These are phyloP conservation scores for Chelonus insularis DNA, from an alignment of 1,140 invertebrate genomes.

Conservation along the genomic window DNA sequence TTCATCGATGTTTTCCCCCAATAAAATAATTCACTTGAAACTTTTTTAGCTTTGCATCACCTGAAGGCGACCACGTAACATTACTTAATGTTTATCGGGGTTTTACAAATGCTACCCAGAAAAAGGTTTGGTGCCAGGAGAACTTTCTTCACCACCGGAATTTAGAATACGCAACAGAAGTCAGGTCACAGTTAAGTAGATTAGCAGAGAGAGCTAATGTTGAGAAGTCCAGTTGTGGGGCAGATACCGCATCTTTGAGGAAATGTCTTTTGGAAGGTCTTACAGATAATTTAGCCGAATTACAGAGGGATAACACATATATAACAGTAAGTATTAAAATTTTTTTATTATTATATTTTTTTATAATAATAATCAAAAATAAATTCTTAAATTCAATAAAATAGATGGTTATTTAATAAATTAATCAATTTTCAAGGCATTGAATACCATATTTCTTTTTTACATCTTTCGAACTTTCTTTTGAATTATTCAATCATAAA, in stretches of 20 bases:
- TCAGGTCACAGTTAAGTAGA: slow-evolving; percentile 79
- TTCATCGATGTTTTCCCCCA: neutral
- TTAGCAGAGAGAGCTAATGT: slow-evolving; percentile 76
- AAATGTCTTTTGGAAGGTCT: slow-evolving; percentile 82
- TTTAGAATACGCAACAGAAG: slow-evolving; percentile 78
- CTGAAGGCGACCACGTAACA: slow-evolving; percentile 91
- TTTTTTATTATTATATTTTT: slow-evolving; percentile 3
- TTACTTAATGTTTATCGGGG: slow-evolving; percentile 86
- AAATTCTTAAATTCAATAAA: too few relatives aligned
- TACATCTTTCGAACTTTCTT: too few relatives aligned
- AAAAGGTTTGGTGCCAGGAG: slow-evolving; percentile 88
- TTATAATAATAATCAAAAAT: too few relatives aligned
- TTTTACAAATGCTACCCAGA: slow-evolving; percentile 72
- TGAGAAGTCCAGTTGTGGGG: slow-evolving; percentile 72
- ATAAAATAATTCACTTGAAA: neutral
- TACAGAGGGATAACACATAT: slow-evolving; percentile 77
- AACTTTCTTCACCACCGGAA: slow-evolving; percentile 88
- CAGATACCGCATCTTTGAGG: slow-evolving; percentile 72
- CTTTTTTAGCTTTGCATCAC: slow-evolving; percentile 82
- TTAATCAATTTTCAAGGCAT: too few relatives aligned
- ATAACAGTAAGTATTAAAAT: slow-evolving; percentile 65
- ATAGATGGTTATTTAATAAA: too few relatives aligned
- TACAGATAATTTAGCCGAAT: slow-evolving; percentile 87
- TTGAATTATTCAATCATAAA: neutral
- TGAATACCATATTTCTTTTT: too few relatives aligned